A percentile compares a stretch with the other conserved stretches of the same genome.
Evolutionary conservation across 2,113 vertebrate genomes (phyloP).

Genomic region (Cacatua alba): DNA sequence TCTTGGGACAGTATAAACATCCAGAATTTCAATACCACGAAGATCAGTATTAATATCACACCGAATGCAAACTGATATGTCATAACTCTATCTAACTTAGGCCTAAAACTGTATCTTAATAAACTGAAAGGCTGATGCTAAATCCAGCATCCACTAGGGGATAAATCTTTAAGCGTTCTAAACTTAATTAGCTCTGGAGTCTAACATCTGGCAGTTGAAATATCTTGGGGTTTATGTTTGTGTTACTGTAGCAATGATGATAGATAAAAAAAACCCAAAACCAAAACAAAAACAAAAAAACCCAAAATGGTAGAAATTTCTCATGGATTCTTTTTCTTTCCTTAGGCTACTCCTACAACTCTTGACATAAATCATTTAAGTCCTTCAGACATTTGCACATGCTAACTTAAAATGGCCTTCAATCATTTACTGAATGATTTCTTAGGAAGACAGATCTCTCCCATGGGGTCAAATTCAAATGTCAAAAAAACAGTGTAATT

Average conservation of each 20-base stretch:
- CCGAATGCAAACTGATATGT: background rate
- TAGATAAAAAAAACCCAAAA: background rate
- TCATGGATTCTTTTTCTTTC: slow-evolving; percentile 4
- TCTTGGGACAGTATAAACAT: background rate
- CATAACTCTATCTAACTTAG: background rate
- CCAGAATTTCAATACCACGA: slow-evolving; percentile 5
- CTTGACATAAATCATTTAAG: slow-evolving; percentile 26
- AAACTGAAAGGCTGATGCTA: background rate
- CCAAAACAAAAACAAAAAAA: background rate
- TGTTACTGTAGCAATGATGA: background rate
- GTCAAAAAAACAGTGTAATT: background rate
- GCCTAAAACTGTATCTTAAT: slow-evolving; percentile 5
- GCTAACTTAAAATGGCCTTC: slow-evolving; percentile 44
- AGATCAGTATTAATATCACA: background rate
- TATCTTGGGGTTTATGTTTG: background rate
- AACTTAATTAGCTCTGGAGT: background rate
- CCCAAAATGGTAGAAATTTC: background rate
- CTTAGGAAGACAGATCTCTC: slow-evolving; percentile 17
- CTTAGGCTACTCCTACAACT: background rate
- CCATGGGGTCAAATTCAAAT: background rate
- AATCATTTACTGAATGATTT: slow-evolving; percentile 28
- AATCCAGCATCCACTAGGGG: background rate
- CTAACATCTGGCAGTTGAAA: background rate
- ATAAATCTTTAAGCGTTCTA: background rate
- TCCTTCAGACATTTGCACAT: background rate